Conservation (phyloP, 2,888 invertebrate species). For the Trichogramma dendrolimi region DNA sequence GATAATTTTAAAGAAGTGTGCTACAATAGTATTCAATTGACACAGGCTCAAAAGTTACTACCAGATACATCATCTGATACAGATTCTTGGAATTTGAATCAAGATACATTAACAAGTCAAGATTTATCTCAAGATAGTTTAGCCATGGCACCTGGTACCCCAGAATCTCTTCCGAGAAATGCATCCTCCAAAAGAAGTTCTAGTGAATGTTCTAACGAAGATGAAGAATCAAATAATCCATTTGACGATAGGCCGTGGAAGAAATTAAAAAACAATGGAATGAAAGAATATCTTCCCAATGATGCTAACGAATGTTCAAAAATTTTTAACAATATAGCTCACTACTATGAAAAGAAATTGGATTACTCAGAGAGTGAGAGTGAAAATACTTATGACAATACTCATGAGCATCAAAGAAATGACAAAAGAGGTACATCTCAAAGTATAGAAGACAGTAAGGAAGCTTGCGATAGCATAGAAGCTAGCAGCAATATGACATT, state of each 20-base stretch:
- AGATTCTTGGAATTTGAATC: slow-evolving; percentile 48
- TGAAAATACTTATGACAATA: slow-evolving; percentile 13
- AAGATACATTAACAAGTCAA: slow-evolving; percentile 44
- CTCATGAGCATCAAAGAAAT: not conserved
- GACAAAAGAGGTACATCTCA: not conserved
- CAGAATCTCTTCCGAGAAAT: slow-evolving; percentile 30
- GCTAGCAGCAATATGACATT: slow-evolving; percentile 40
- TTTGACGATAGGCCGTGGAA: slow-evolving; percentile 27
- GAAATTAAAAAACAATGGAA: slow-evolving; percentile 23
- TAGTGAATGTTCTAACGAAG: slow-evolving; percentile 13
- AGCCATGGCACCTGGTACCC: slow-evolving; percentile 29
- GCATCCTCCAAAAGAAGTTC: slow-evolving; percentile 23
- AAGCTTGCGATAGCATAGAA: slow-evolving; percentile 5
- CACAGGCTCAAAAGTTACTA: slow-evolving; percentile 54
- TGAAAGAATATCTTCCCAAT: slow-evolving; percentile 20
- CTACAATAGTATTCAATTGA: slow-evolving; percentile 52
- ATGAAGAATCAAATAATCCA: slow-evolving; percentile 23
- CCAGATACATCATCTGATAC: slow-evolving; percentile 43
- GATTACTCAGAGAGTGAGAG: slow-evolving; percentile 21
- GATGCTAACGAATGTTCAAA: slow-evolving; percentile 22
- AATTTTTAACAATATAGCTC: slow-evolving; percentile 22
- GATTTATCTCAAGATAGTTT: slow-evolving; percentile 43
- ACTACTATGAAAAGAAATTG: slow-evolving; percentile 24
- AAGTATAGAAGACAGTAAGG: not conserved
- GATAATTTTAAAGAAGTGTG: slow-evolving; percentile 57